Evolutionary conservation across 2,797 vertebrate species (phyloP), one percentile per base, ranked within the genome.

Genomic region (Rhinatrema bivittatum): DNA sequence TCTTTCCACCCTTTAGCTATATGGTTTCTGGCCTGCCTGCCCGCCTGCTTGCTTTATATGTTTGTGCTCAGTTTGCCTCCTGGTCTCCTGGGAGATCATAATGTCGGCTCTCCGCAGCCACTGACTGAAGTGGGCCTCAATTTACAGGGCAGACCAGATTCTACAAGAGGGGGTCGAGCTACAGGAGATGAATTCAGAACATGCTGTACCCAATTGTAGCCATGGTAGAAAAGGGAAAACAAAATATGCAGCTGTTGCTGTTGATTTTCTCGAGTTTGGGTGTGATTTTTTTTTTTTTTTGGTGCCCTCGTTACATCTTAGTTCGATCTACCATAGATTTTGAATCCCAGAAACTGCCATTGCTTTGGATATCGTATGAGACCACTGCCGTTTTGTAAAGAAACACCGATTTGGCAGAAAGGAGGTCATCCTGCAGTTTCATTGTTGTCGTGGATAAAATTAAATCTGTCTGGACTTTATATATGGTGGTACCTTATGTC

Each of bases 1-100:
- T 65, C 69, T 60, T 59, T 57, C 53, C 64, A 5, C 36, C 62
- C 56, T 42, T 66, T 50, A 55, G 60, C 66, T 61, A 45, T 7
- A 2, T 26, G 25, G 30, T 35, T 66, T 65, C 50, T 37, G 48
- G 62, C 68, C 60, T 71, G 50, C 52, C 34, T 69, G 68, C 70
- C 59, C 68, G 67, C 71, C 62, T 42, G 35, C 21, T 51, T 25
- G 32, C 25, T 43, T 44, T n/a, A n/a, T n/a, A n/a, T n/a, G n/a
- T n/a, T n/a, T n/a, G n/a, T n/a, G n/a, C n/a, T n/a, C n/a, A n/a
- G n/a, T n/a, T 36, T 65, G 53, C 60, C 60, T 46, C 43, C 52
- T 61, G 54, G 24, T 59, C 62, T 69, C 62, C 59, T 36, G 25
- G 40, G 69, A 70, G 53, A 35, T 50, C 31, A 11, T 17, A 53